These are phyloP conservation scores for Nothoprocta perdicaria DNA, from an alignment of 2,113 vertebrate genomes.

Conservation along the genomic window DNA sequence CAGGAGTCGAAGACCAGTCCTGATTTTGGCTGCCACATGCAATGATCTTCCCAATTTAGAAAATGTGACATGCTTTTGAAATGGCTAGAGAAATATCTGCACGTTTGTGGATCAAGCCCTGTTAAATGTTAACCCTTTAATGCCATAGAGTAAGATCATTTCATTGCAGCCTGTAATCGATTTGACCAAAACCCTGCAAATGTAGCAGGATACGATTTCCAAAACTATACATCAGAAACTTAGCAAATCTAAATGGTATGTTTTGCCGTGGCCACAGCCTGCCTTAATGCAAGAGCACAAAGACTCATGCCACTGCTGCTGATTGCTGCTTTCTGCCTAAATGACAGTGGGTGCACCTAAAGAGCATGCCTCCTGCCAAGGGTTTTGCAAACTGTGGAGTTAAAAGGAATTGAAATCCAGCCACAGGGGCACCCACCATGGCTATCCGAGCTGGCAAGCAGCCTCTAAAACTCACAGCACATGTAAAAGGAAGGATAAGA, in stretches of 20 bases:
- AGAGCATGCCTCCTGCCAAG: slow-evolving; percentile 62
- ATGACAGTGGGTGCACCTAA: slow-evolving; percentile 50
- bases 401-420: slow-evolving; percentile 18
- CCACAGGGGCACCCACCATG: neutral
- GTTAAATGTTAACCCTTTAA: slow-evolving; percentile 4
- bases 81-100: neutral
- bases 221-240: neutral
- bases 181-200: neutral
- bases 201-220: neutral
- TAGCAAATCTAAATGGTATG: slow-evolving; percentile 34
- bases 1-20: neutral
- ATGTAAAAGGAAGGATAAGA: neutral
- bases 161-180: neutral
- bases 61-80: slow-evolving; percentile 27
- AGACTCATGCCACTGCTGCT: slow-evolving; percentile 28
- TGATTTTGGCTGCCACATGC: neutral
- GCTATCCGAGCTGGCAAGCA: neutral
- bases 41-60: slow-evolving; percentile 21
- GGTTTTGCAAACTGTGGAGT: slow-evolving; percentile 52
- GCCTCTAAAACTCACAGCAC: neutral
- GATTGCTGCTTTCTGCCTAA: slow-evolving; percentile 57
- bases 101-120: neutral
- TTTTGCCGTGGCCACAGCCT: slow-evolving; percentile 18
- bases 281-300: slow-evolving; percentile 7
- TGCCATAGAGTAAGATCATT: neutral